Conservation (phyloP, 2,888 invertebrate genomes). For the Drosophila rellima region DNA sequence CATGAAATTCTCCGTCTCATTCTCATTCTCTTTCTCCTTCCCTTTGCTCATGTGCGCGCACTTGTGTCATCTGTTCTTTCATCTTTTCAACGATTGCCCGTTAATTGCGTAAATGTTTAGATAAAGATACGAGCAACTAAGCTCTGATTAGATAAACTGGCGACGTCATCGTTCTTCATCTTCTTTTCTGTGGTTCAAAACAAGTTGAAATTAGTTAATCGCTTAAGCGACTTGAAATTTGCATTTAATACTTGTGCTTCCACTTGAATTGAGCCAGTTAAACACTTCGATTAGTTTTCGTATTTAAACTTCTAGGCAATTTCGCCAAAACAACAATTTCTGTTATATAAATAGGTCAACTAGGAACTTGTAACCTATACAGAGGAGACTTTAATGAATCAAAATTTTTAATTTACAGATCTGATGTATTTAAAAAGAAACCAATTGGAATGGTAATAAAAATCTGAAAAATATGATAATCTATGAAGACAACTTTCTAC, state of each 20-base stretch:
- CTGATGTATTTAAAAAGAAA: background rate
- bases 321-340: conserved; percentile 17
- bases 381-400: no score
- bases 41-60: background rate
- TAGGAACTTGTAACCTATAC: background rate
- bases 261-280: conserved; percentile 49
- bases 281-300: conserved; percentile 31
- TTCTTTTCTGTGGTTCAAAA: conserved; percentile 7
- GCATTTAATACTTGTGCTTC: conserved; percentile 36
- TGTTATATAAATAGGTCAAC: conserved; percentile 24
- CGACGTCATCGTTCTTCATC: background rate
- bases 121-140: conserved; percentile 58
- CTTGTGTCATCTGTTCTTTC: conserved; percentile 26
- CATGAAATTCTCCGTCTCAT: conserved; percentile 44
- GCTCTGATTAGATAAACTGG: conserved; percentile 69
- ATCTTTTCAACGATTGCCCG: conserved; percentile 34
- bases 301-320: background rate
- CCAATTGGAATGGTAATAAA: background rate
- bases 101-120: conserved; percentile 62
- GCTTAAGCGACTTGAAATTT: conserved; percentile 38
- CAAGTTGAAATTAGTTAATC: conserved; percentile 51
- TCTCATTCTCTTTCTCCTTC: background rate
- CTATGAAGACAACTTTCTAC: background rate
- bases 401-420: no score
- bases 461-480: background rate